Evolutionary conservation across 2,797 vertebrate genomes (phyloP), one percentile per base, ranked within the genome.

Genomic region (Cephalopachus bancanus): DNA sequence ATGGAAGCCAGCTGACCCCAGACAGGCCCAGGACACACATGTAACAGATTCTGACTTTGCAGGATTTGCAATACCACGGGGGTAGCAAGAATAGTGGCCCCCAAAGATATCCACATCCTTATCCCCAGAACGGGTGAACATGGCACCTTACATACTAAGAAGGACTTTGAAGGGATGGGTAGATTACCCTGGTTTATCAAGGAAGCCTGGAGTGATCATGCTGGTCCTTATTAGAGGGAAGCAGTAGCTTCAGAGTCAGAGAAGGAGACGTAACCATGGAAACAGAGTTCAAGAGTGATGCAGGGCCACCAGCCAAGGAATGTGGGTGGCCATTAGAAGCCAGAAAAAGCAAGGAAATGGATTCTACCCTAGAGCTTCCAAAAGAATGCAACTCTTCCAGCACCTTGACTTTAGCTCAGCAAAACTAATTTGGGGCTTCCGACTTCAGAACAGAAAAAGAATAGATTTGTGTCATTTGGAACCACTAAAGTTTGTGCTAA

Each of bases 71-170:
- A 60, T 8, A 9, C 19, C 28, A 75, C 11, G 22, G 11, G 11
- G 1, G 17, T 7, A 11, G 28, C 3, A 33, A n/a, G 51, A 57
- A 28, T 3, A 5, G 75, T 19, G 2, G 10, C 10, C 88, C 10
- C 9, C 6, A 3, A 10, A 16, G 17, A 30, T 2, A 14, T 10
- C 26, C 26, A 5, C 5, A 1, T 10, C 17, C 64, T 44, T 2
- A 17, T 16, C 9, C 15, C 28, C 33, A 12, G 55, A 33, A 51
- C 37, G 20, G 20, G 19, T 1, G 10, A 53, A 24, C 14, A 20
- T 7, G 4, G 1, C 0, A 2, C 20, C 55, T n/a, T 3, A 0
- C 0, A 0, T 16, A 5, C 53, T 44, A 5, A 17, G 26, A 57
- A 33, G n/a, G 49, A 51, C 19, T 12, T 44, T 14, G n/a, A 12